Base-by-base conservation (phyloP, 2,888 invertebrate genomes). In the Campaea margaritaria region DNA sequence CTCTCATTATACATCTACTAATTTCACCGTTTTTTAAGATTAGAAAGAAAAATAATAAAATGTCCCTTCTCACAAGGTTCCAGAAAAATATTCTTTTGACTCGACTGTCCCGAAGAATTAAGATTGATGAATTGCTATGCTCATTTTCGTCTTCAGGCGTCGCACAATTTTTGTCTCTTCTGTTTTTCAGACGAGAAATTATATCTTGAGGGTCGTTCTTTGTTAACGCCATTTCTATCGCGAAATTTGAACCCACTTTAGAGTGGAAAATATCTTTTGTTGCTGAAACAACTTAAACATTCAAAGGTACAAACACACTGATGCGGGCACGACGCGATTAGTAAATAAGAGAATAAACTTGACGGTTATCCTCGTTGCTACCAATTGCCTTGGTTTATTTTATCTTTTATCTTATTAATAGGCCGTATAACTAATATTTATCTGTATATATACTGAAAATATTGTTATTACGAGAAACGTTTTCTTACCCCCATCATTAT, bases 21-120 rank as follows among this genome's bases (percentile, higher is more conserved):
- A 54, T 58, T 44, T 45, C 39, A 43, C 47, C 54, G 43, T 64
- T 68, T 68, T 66, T 66, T 58, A 54, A 54, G 44, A 52, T 10
- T 64, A 50, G 50, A 59, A 59, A 64, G 59, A 62, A 62, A 68
- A 80, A 81, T 81, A 82, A 79, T 73, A 72, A 75, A 80, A 81
- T 64, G 76, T 76, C 77, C 69, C 56, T 68, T 67, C 52, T 68
- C 65, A 66, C 72, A 70, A 74, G 65, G 72, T 68, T 69, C 68
- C 70, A 70, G 65, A 72, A 82, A 83, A 84, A 84, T 79, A 78
- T 76, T 83, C 79, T 84, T 86, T 85, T 82, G 80, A 83, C 77
- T 79, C 72, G 69, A 70, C 76, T 81, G 85, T 84, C 84, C 72
- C 67, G 50, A 70, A 56, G 79, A 86, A 86, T 86, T 81, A 82